These are phyloP conservation scores for Caenorhabditis sp. DNA, from an alignment of 2,888 invertebrate genomes.

Conservation along the genomic window DNA sequence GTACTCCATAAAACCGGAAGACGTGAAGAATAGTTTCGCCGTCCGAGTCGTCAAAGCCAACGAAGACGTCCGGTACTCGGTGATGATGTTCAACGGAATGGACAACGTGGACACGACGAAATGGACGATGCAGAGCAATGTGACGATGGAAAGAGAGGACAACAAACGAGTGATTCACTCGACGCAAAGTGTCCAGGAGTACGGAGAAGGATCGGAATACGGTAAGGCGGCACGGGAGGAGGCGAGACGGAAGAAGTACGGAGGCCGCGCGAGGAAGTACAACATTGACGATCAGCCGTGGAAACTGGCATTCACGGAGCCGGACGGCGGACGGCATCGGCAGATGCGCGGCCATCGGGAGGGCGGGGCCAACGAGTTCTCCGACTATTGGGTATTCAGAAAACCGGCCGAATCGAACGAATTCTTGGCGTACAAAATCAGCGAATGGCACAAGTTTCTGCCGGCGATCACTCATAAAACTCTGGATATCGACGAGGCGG, in stretches of 20 bases:
- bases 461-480: constrained; percentile 94
- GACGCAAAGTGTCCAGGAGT: constrained; percentile 72
- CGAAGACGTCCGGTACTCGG: constrained; percentile 70
- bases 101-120: constrained; percentile 74
- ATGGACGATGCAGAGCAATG: constrained; percentile 70
- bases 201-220: constrained; percentile 81
- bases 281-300: constrained; percentile 97
- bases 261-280: constrained; percentile 85
- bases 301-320: constrained; percentile 92
- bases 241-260: constrained; percentile 81
- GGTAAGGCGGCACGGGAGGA: constrained; percentile 81
- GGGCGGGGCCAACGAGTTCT: constrained; percentile 95
- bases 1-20: constrained; percentile 31
- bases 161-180: constrained; percentile 73
- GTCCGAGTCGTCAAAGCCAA: constrained; percentile 68
- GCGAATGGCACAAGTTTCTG: constrained; percentile 97
- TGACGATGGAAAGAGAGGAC: constrained; percentile 81
- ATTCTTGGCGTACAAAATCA: constrained; percentile 84
- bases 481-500: constrained; percentile 97
- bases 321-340: constrained; percentile 68
- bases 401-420: constrained; percentile 87
- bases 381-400: constrained; percentile 97
- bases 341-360: constrained; percentile 92
- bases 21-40: constrained; percentile 56
- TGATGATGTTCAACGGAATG: constrained; percentile 80